phyloP scores from a whole-genome alignment of 2,113 vertebrate species.

The Nycticebus coucang region DNA sequence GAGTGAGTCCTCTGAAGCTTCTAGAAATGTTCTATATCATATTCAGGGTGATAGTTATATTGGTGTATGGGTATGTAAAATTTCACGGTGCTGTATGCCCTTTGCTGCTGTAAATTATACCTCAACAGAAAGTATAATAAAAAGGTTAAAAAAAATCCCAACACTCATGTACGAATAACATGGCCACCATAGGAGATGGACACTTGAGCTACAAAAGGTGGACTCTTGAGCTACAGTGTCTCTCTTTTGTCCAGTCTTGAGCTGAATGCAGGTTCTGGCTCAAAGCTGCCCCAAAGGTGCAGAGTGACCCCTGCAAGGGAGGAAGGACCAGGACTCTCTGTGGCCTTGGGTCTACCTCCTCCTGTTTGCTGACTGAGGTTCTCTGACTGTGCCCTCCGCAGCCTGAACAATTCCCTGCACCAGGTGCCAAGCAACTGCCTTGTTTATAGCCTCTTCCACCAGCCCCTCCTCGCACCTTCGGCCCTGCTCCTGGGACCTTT shows the following conservation, averaged over 20 bases:
- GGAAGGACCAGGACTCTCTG: background rate
- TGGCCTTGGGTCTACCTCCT: accelerated
- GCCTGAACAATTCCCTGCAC: background rate
- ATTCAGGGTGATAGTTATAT: background rate
- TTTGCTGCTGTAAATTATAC: background rate
- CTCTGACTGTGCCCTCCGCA: background rate
- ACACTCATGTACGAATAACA: background rate
- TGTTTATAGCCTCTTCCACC: background rate
- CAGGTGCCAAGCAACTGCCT: constrained; percentile 15
- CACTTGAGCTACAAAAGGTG: background rate
- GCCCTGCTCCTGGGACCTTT: background rate
- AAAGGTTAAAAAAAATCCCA: background rate
- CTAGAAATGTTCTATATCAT: background rate
- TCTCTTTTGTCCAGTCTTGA: background rate
- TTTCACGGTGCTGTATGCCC: background rate
- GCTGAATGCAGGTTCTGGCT: background rate
- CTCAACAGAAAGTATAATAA: background rate
- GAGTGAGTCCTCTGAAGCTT: background rate
- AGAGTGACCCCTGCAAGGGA: background rate
- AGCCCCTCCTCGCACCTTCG: background rate
- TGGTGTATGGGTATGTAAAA: background rate
- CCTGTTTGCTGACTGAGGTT: background rate
- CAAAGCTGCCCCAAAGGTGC: background rate
- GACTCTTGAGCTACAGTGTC: background rate
- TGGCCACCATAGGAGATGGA: background rate